Evolutionary conservation across 2,797 vertebrate genomes (phyloP), one percentile per base, ranked within the genome.

Genomic region (Fratercula arctica): DNA sequence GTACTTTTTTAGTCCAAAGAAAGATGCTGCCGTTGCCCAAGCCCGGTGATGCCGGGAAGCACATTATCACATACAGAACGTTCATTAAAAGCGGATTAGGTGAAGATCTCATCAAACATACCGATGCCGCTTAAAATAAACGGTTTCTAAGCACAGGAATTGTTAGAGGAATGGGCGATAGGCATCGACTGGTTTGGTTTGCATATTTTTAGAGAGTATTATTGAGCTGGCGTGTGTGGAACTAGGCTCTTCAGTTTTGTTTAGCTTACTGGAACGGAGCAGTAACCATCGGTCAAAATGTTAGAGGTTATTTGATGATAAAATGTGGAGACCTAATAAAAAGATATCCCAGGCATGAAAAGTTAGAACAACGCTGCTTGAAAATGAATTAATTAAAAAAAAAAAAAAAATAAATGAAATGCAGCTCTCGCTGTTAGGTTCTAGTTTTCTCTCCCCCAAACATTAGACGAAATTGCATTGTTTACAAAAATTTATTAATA

Each of bases 401-500:
- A 66, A 25, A 21, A 19, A 66, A 66, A 73, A 10, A 35, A 33
- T 50, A 37, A 86, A 95, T 89, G 54, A 95, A 93, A 91, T 54
- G 79, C 77, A 90, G 66, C 63, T 97, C 85, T 93, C 51, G 41
- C 60, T 95, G 80, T 95, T 93, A 95, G 70, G 53, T 96, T 97
- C 94, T 98, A 87, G 87, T 90, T 97, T 91, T 93, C 78, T 96
- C 88, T 96, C 97, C 97, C 97, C 96, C 98, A 99, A 99, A 98
- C 98, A 99, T 98, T 99, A 99, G 98, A 99, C 99, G 76, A 98
- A 98, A 98, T 98, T 98, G 98, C 98, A 98, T 99, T 99, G 99
- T 99, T 99, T 99, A 99, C 98, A 99, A 99, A 99, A 99, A 99
- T 99, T 99, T 99, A 99, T 99, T 99, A 98, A 99, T 99, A 99